Conservation (phyloP, 1,140 invertebrate genomes). For the Drosophila chauvacae region DNA sequence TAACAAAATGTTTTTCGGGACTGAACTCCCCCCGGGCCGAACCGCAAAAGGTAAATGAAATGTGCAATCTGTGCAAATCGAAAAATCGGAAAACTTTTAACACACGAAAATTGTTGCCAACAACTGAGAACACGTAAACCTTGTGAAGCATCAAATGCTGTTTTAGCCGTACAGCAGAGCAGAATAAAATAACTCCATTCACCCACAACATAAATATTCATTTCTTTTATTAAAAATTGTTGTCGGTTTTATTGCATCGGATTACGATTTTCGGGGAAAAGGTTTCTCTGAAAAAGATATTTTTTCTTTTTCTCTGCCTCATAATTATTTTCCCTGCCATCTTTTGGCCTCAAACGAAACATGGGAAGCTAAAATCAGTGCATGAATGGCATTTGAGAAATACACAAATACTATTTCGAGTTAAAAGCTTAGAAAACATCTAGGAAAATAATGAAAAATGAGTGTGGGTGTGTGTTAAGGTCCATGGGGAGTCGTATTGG, state of each 20-base stretch:
- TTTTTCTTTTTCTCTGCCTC: not conserved
- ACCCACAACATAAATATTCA: conserved; percentile 37
- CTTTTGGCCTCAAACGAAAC: not conserved
- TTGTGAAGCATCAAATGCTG: conserved; percentile 19
- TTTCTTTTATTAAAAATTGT: conserved; percentile 34
- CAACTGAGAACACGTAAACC: conserved; percentile 19
- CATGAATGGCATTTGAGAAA: conserved; percentile 11
- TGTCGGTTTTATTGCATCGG: not conserved
- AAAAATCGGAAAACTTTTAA: conserved; percentile 44
- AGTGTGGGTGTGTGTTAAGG: not conserved
- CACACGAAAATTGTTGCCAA: conserved; percentile 37
- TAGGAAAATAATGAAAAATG: not conserved
- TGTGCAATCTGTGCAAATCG: conserved; percentile 48
- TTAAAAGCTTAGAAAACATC: conserved; percentile 8
- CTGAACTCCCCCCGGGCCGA: conserved; percentile 11
- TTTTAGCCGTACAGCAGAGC: conserved; percentile 9
- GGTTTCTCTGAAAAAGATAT: not conserved
- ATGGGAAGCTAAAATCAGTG: conserved; percentile 11
- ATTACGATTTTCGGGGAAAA: not conserved
- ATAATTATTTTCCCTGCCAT: conserved; percentile 13
- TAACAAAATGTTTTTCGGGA: conserved; percentile 30
- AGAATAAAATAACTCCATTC: conserved; percentile 22
- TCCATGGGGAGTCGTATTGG: conserved; percentile 38
- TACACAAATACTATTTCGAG: conserved; percentile 10
- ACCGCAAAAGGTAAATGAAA: conserved; percentile 54